A percentile compares a stretch with the other conserved stretches of the same genome.
These are phyloP conservation scores for Carcharodon carcharias DNA, from an alignment of 2,797 vertebrate species.

Conservation along the genomic window DNA sequence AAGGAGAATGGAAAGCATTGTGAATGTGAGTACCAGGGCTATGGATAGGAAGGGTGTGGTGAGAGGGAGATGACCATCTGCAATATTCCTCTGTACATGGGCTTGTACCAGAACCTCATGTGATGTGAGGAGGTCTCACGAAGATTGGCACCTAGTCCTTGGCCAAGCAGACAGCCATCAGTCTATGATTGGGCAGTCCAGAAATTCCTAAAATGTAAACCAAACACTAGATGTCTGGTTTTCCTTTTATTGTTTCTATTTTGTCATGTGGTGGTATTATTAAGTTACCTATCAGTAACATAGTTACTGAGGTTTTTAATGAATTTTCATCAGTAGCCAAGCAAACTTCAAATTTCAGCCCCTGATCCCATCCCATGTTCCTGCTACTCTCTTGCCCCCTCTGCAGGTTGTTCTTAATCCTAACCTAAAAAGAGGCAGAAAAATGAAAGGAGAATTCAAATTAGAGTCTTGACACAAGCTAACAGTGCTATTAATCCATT, in stretches of 20 bases:
- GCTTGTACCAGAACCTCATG: neutral
- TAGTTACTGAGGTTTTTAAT: neutral
- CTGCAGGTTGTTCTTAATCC: neutral
- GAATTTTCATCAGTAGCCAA: neutral
- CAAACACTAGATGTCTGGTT: neutral
- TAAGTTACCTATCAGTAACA: neutral
- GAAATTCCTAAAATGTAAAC: neutral
- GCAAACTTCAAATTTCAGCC: neutral
- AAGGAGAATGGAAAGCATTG: conserved; percentile 73
- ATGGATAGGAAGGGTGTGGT: too few species aligned
- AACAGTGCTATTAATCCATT: neutral
- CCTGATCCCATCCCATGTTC: neutral
- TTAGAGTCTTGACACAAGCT: neutral
- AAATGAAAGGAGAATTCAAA: neutral
- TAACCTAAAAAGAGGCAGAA: neutral
- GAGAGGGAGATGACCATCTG: neutral
- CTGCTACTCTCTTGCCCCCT: neutral
- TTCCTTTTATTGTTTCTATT: neutral
- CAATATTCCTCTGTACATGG: neutral
- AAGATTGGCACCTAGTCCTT: too few species aligned
- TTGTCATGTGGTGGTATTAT: neutral
- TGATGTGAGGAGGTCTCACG: neutral
- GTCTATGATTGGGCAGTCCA: neutral
- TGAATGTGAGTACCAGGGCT: conserved; percentile 61
- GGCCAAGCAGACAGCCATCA: neutral